These are phyloP conservation scores for Chaetorhynchus papuensis DNA, from an alignment of 2,113 vertebrate species.

Conservation along the genomic window DNA sequence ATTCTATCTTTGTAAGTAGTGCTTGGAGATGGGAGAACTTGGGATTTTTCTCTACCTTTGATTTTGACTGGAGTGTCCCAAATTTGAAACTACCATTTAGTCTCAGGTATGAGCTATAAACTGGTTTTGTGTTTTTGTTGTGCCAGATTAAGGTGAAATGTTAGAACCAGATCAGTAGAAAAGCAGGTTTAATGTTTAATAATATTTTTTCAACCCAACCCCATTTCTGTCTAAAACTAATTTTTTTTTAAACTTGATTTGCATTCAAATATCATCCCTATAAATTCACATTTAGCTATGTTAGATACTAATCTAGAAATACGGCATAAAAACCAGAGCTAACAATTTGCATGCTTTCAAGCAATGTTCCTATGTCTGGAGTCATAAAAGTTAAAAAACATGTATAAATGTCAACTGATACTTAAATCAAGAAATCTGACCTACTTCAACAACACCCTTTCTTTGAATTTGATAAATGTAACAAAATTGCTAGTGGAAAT, in stretches of 20 bases:
- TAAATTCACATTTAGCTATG: background rate
- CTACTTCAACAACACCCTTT: background rate
- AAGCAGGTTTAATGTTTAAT: background rate
- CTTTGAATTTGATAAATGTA: slow-evolving; percentile 13
- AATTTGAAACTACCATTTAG: background rate
- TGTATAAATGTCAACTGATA: slow-evolving; percentile 8
- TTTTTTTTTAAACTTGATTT: slow-evolving; percentile 14
- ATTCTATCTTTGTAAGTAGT: background rate
- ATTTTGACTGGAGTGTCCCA: background rate
- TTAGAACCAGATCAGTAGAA: background rate
- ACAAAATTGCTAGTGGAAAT: background rate
- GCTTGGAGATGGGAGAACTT: background rate
- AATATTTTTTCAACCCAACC: background rate
- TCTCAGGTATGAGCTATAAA: background rate
- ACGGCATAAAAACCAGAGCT: background rate
- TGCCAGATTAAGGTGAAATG: background rate
- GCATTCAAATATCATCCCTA: background rate
- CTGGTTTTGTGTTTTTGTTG: background rate
- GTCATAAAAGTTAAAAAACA: background rate
- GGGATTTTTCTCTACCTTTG: background rate
- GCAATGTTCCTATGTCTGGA: background rate
- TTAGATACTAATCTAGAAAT: background rate
- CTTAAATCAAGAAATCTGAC: background rate
- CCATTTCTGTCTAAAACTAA: background rate
- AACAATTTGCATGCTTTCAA: slow-evolving; percentile 44